Evolutionary conservation across 2,888 invertebrate genomes (phyloP).

Genomic region (Liposcelis brunnea): DNA sequence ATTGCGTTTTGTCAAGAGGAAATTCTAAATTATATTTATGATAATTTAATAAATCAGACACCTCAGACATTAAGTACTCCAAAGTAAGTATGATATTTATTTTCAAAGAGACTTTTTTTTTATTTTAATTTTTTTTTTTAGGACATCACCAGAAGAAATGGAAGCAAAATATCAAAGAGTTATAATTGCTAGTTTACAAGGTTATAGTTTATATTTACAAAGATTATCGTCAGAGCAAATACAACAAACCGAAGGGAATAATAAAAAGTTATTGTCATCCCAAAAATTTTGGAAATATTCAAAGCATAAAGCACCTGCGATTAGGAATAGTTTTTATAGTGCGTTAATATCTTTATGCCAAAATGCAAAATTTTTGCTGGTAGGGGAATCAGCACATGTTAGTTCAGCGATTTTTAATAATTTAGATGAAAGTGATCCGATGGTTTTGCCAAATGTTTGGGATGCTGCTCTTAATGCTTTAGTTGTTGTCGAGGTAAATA

Average conservation of each 20-base stretch:
- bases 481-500: slow-evolving; percentile 34
- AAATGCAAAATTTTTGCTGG: slow-evolving; percentile 34
- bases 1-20: slow-evolving; percentile 68
- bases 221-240: slow-evolving; percentile 33
- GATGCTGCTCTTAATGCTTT: slow-evolving; percentile 47
- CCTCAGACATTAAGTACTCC: slow-evolving; percentile 34
- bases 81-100: slow-evolving; percentile 24
- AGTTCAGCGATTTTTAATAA: slow-evolving; percentile 40
- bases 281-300: slow-evolving; percentile 56
- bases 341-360: slow-evolving; percentile 26
- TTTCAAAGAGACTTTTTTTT: not conserved
- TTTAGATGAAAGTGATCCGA: slow-evolving; percentile 50
- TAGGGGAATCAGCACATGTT: slow-evolving; percentile 35
- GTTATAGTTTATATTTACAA: slow-evolving; percentile 41
- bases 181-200: slow-evolving; percentile 45
- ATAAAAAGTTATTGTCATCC: slow-evolving; percentile 37
- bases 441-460: slow-evolving; percentile 53
- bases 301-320: slow-evolving; percentile 32
- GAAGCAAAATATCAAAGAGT: slow-evolving; percentile 50
- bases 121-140: slow-evolving; percentile 19
- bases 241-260: slow-evolving; percentile 32
- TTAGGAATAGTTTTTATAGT: slow-evolving; percentile 11
- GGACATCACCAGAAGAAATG: slow-evolving; percentile 43
- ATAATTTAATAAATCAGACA: slow-evolving; percentile 46
- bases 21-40: slow-evolving; percentile 52